phyloP scores from a whole-genome alignment of 2,888 invertebrate species.

The Stomorhina lunata region DNA sequence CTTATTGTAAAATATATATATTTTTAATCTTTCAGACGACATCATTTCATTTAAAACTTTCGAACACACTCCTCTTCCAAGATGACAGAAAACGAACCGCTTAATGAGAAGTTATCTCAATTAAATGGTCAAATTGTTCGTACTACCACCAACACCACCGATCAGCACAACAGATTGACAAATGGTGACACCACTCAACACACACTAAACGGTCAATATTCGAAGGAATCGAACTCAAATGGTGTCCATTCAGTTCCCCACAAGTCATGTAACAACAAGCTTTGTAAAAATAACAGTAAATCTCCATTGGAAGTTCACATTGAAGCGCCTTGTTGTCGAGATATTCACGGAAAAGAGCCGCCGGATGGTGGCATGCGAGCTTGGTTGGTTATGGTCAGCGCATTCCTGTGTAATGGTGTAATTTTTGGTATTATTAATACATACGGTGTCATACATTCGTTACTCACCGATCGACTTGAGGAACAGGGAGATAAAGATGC shows the following conservation, averaged over 20 bases:
- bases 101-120: constrained; percentile 69
- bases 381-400: constrained; percentile 90
- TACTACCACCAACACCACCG: no score
- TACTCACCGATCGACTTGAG: constrained; percentile 84
- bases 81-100: constrained; percentile 75
- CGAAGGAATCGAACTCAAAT: constrained; percentile 64
- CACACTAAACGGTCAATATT: constrained; percentile 50
- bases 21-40: background rate
- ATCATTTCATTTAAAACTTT: background rate
- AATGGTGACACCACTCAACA: constrained; percentile 60
- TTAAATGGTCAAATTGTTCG: constrained; percentile 72
- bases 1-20: no score
- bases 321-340: constrained; percentile 75
- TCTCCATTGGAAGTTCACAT: constrained; percentile 68
- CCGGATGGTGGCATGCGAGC: constrained; percentile 88
- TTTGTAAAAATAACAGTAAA: constrained; percentile 41
- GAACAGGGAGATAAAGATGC: constrained; percentile 85
- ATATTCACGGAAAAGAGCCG: constrained; percentile 81
- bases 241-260: constrained; percentile 21
- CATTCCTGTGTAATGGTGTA: constrained; percentile 93
- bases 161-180: constrained; percentile 57
- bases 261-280: constrained; percentile 44
- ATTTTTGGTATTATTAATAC: constrained; percentile 95
- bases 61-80: background rate
- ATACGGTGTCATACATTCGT: constrained; percentile 89